Percentiles rank a stretch among this genome's conserved stretches.
phyloP scores from a whole-genome alignment of 2,113 vertebrate species.

The Numida meleagris region DNA sequence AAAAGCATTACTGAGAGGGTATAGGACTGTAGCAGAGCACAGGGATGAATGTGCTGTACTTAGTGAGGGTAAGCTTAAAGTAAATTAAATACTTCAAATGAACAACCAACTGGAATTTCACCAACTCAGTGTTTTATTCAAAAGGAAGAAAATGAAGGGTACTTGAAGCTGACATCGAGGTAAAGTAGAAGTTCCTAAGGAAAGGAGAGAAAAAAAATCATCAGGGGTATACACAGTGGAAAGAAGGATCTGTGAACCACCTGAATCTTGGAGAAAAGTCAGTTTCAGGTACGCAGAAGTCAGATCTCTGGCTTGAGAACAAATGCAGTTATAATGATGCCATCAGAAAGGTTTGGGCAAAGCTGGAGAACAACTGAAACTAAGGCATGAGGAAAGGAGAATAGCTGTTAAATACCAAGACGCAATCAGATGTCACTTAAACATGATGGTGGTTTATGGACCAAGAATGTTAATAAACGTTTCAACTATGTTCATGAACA shows the following conservation, averaged over 20 bases:
- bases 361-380: neutral
- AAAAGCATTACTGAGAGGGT: conserved; percentile 16
- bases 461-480: neutral
- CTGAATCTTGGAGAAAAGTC: conserved; percentile 8
- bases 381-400: neutral
- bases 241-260: neutral
- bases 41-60: neutral
- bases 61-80: conserved; percentile 30
- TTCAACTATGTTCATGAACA: rapidly evolving
- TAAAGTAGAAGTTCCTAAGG: neutral
- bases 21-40: neutral
- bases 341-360: neutral
- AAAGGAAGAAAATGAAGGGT: neutral
- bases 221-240: neutral
- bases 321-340: neutral
- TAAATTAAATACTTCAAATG: conserved; percentile 62
- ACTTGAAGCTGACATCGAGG: neutral
- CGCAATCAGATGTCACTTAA: neutral
- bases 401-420: neutral
- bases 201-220: neutral
- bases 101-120: conserved; percentile 42
- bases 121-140: conserved; percentile 14
- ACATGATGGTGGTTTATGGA: neutral
- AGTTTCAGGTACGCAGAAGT: neutral
- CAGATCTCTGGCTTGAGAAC: neutral